Evolutionary conservation across 2,888 invertebrate genomes (phyloP), one percentile per base, ranked within the genome.

Genomic region (Halocaridina rubra): DNA sequence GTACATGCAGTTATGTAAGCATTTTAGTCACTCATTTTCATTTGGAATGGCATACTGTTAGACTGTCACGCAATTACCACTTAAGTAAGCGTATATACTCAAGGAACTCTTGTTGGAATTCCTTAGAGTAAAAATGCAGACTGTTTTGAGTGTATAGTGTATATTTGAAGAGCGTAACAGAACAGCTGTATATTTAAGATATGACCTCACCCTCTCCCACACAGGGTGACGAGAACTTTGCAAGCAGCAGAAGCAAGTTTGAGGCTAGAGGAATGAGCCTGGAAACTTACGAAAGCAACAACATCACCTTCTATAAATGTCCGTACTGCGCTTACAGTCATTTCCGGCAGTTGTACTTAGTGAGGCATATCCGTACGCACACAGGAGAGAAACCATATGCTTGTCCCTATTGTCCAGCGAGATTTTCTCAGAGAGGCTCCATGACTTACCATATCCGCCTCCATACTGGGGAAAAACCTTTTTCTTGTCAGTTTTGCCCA

Each of bases 401-500:
- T 30, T 81, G 81, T 39, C 81, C 81, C 16, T 69, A 76, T 33
- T 81, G 81, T 57, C 24, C 81, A 3, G 80, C 80, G 33, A 75
- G 84, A n/a, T 84, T 76, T 33, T 69, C 79, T 16, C 75, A 81
- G 69, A 81, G 69, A 69, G 69, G 67, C 16, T 76, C 75, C 33
- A 22, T 81, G 32, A 81, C 76, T 53, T 76, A 76, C 32, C 81
- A 81, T 33, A 81, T 81, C 27, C 46, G 81, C 46, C 74, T 61
- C 16, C 81, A 81, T 46, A 81, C 81, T 4, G 81, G 81, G 7
- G 81, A 81, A 76, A 81, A 81, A 19, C 81, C 81, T 0, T 77
- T 81, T 67, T 46, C 67, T 24, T 81, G 77, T 29, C 71, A 61
- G 19, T 57, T 59, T 30, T 81, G 81, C 46, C 29, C 75, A 19